Percentiles rank a stretch among this genome's conserved stretches.
phyloP scores from a whole-genome alignment of 2,797 vertebrate genomes.

The Bradypodion ventrale region DNA sequence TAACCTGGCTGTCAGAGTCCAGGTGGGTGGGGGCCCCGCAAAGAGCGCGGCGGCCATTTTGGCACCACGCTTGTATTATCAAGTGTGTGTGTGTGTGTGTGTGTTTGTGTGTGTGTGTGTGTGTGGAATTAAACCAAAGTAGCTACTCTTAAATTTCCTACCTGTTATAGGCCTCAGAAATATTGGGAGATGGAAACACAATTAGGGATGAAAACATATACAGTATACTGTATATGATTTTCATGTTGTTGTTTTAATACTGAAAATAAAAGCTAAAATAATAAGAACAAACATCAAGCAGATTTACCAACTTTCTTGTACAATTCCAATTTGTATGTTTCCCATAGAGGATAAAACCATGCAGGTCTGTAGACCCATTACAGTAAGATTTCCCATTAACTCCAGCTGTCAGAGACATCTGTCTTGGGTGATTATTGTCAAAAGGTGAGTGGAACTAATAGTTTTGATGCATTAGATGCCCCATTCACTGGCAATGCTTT shows the following conservation, averaged over 20 bases:
- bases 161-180: slow-evolving; percentile 72
- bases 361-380: slow-evolving; percentile 66
- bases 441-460: slow-evolving; percentile 60
- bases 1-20: too few species aligned
- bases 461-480: slow-evolving; percentile 21
- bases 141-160: slow-evolving; percentile 67
- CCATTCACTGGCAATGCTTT: slow-evolving; percentile 31
- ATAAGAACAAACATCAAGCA: background rate
- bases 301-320: slow-evolving; percentile 13
- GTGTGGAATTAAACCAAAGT: slow-evolving; percentile 71
- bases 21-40: too few species aligned
- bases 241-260: too few species aligned
- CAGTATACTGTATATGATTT: too few species aligned
- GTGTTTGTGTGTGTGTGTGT: too few species aligned
- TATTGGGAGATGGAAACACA: slow-evolving; percentile 40
- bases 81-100: too few species aligned
- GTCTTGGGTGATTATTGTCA: slow-evolving; percentile 81
- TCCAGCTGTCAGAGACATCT: slow-evolving; percentile 82
- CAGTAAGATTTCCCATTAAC: slow-evolving; percentile 80
- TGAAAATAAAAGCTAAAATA: background rate
- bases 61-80: too few species aligned
- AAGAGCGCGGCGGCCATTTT: too few species aligned
- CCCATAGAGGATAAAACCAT: slow-evolving; percentile 50
- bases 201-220: background rate
- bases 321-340: too few species aligned